A percentile compares a stretch with the other conserved stretches of the same genome.
phyloP scores from a whole-genome alignment of 2,888 invertebrate species.

The Gymnocheta viridis region DNA sequence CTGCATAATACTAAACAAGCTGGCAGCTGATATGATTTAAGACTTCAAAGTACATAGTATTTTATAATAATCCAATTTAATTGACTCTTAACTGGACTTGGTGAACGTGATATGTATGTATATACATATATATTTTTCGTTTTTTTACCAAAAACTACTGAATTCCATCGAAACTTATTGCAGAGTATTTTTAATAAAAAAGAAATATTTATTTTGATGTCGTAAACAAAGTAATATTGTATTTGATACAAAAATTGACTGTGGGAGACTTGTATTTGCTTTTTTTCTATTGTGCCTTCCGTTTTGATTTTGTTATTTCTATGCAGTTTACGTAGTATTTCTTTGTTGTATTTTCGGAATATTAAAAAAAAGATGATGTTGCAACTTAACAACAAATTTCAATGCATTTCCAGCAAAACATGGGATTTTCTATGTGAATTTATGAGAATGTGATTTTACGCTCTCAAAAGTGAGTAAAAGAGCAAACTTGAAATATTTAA shows the following conservation, averaged over 20 bases:
- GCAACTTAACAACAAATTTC: constrained; percentile 40
- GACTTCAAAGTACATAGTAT: not conserved
- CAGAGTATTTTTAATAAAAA: not conserved
- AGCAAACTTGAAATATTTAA: constrained; percentile 1
- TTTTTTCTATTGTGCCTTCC: not conserved
- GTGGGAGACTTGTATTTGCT: constrained; percentile 47
- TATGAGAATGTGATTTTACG: not conserved
- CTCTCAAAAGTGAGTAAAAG: constrained; percentile 25
- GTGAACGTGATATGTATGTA: too few relatives aligned
- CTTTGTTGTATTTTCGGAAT: constrained; percentile 4
- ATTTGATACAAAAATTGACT: constrained; percentile 44
- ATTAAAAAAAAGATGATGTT: constrained; percentile 32
- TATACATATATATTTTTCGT: too few relatives aligned
- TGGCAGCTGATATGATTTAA: not conserved
- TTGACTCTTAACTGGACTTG: not conserved
- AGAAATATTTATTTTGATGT: constrained; percentile 4
- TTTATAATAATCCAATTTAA: constrained; percentile 2
- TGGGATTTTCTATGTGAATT: constrained; percentile 7
- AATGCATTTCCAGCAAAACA: constrained; percentile 34
- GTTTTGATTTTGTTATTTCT: not conserved
- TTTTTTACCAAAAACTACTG: not conserved
- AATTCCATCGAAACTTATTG: not conserved
- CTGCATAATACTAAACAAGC: too few relatives aligned
- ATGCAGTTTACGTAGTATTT: constrained; percentile 12
- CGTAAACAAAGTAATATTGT: constrained; percentile 48